Percentiles rank a stretch among this genome's conserved stretches.
phyloP scores from a whole-genome alignment of 2,113 vertebrate species.

The Saguinus imperator region DNA sequence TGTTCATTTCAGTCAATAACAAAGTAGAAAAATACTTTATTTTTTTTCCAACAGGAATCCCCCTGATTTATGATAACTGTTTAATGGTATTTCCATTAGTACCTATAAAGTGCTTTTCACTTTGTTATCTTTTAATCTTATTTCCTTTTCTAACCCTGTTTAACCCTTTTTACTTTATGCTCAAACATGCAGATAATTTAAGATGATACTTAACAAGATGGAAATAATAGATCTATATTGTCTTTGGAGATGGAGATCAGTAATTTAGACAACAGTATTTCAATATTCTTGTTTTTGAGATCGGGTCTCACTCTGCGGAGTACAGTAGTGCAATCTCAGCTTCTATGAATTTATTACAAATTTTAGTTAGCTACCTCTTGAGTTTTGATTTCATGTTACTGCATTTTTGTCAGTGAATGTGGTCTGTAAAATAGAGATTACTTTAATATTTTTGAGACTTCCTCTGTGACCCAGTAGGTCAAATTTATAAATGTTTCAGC shows the following conservation, averaged over 20 bases:
- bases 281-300: neutral
- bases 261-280: neutral
- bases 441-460: conserved; percentile 1
- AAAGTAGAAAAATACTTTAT: conserved; percentile 15
- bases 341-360: neutral
- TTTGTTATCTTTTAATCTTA: conserved; percentile 39
- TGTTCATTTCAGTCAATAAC: neutral
- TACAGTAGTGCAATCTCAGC: too few relatives aligned
- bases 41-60: neutral
- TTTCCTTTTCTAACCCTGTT: neutral
- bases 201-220: neutral
- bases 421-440: neutral
- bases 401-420: neutral
- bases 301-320: too few relatives aligned
- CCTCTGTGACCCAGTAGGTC: neutral
- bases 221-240: neutral
- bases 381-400: neutral
- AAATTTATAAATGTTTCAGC: conserved; percentile 21
- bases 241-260: conserved; percentile 17
- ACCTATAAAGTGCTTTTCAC: neutral
- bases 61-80: neutral
- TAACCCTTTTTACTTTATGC: neutral
- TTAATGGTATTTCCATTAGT: conserved; percentile 31
- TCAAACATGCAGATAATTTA: neutral
- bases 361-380: neutral